Conservation (phyloP, 2,113 vertebrate species). For the Cranoglanis bouderius region DNA sequence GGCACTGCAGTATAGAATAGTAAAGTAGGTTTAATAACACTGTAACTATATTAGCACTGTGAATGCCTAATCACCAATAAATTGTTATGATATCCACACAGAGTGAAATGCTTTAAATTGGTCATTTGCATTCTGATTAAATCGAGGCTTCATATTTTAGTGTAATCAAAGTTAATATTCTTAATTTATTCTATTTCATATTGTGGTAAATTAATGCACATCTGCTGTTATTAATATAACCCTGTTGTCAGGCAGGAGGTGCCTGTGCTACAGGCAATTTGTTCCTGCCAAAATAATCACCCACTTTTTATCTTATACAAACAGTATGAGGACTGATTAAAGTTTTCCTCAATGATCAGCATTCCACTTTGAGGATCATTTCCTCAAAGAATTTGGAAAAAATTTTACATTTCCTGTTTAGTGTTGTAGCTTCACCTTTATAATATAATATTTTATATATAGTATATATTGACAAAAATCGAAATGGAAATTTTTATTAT, state of each 20-base stretch:
- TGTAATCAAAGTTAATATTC: neutral
- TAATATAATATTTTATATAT: neutral
- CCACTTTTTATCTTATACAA: neutral
- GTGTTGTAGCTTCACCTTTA: neutral
- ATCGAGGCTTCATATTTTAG: neutral
- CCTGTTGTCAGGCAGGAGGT: neutral
- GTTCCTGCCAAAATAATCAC: slow-evolving; percentile 2
- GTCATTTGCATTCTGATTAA: neutral
- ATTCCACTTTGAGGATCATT: neutral
- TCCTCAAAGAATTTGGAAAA: neutral
- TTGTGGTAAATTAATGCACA: neutral
- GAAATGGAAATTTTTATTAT: neutral
- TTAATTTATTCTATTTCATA: neutral
- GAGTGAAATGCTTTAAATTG: neutral
- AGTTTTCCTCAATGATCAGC: neutral
- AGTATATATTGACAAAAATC: neutral
- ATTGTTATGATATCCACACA: neutral
- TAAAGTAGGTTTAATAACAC: neutral
- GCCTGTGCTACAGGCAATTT: neutral
- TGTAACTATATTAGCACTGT: neutral
- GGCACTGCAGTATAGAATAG: neutral
- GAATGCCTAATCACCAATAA: neutral
- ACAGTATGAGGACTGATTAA: neutral
- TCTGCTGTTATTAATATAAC: neutral
- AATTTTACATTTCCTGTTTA: neutral